Percentiles rank a stretch among this genome's conserved stretches.
Conservation (phyloP, 2,113 vertebrate species). For the Antennarius striatus region DNA sequence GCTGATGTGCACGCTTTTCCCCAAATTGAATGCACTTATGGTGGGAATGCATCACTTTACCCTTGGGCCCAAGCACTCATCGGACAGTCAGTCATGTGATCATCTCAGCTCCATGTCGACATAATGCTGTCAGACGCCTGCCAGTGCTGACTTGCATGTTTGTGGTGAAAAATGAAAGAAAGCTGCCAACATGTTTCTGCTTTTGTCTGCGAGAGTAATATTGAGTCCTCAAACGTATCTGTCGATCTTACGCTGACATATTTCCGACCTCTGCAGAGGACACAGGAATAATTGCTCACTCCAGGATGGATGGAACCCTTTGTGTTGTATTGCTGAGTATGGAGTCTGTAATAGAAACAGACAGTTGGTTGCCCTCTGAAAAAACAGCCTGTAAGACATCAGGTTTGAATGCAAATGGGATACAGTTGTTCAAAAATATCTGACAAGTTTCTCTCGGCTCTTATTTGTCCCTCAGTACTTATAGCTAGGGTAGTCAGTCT, state of each 20-base stretch:
- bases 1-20: too few species aligned
- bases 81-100: background rate
- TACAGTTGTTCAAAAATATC: slow-evolving; percentile 19
- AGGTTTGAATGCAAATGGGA: slow-evolving; percentile 55
- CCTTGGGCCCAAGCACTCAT: background rate
- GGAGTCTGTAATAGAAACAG: slow-evolving; percentile 55
- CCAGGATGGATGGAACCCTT: slow-evolving; percentile 36
- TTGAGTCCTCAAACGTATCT: slow-evolving; percentile 3
- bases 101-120: slow-evolving; percentile 6
- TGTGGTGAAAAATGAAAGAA: slow-evolving; percentile 23
- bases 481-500: background rate
- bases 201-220: slow-evolving; percentile 9
- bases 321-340: slow-evolving; percentile 40
- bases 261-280: slow-evolving; percentile 49
- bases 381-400: slow-evolving; percentile 39
- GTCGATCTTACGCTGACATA: slow-evolving; percentile 38
- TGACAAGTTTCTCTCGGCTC: slow-evolving; percentile 9
- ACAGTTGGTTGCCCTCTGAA: slow-evolving; percentile 49
- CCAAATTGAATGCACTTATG: background rate
- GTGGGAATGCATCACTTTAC: background rate
- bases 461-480: slow-evolving; percentile 22
- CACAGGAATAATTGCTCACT: slow-evolving; percentile 32
- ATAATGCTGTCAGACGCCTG: slow-evolving; percentile 1
- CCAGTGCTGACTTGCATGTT: slow-evolving; percentile 7
- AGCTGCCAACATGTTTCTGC: slow-evolving; percentile 10